phyloP scores from a whole-genome alignment of 1,140 invertebrate genomes.

The Macrostomum lignano region DNA sequence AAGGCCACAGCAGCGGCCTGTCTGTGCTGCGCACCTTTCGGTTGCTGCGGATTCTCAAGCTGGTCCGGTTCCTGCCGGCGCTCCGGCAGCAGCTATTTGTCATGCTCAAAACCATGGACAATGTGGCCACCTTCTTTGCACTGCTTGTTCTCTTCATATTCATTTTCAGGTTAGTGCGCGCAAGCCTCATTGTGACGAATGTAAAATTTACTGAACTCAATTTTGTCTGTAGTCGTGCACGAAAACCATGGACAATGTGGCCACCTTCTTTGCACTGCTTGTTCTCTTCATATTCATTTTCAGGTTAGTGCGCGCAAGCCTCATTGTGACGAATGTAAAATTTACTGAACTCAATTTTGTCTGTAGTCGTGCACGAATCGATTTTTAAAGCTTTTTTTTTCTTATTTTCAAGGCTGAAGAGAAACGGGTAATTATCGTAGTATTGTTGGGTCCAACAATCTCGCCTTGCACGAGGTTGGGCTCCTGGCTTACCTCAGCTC shows the following conservation, averaged over 20 bases:
- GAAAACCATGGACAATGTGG: slow-evolving; percentile 27
- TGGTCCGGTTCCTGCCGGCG: slow-evolving; percentile 92
- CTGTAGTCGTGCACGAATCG: slow-evolving; percentile 8
- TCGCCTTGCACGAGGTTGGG: too few species aligned
- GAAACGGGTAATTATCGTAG: too few species aligned
- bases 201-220: too few species aligned
- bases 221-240: too few species aligned
- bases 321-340: background rate
- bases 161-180: slow-evolving; percentile 77
- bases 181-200: too few species aligned
- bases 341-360: background rate
- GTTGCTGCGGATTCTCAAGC: slow-evolving; percentile 68
- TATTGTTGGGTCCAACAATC: too few species aligned
- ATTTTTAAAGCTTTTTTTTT: too few species aligned
- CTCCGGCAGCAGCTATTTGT: slow-evolving; percentile 56
- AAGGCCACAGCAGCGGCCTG: too few species aligned
- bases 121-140: slow-evolving; percentile 46
- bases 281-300: slow-evolving; percentile 99
- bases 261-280: slow-evolving; percentile 62
- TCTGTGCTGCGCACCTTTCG: slow-evolving; percentile 87
- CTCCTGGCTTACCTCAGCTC: too few species aligned
- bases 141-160: slow-evolving; percentile 94
- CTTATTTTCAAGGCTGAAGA: too few species aligned
- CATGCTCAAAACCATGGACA: slow-evolving; percentile 26
- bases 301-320: slow-evolving; percentile 45